Percentiles rank a stretch among this genome's conserved stretches.
phyloP scores from a whole-genome alignment of 2,888 invertebrate genomes.

The Leistus spinibarbis region DNA sequence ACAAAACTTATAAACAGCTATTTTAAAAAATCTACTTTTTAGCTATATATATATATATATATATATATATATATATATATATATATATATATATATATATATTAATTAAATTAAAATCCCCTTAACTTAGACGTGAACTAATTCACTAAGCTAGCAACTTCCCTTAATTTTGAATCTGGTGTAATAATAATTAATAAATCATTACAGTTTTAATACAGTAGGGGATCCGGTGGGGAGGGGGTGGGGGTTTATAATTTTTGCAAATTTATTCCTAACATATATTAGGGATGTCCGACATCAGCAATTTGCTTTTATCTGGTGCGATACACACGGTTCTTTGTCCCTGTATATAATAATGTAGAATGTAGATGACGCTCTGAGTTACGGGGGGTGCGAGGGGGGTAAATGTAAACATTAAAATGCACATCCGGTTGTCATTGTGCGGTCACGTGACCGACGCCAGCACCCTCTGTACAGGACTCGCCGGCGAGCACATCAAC shows the following conservation, averaged over 20 bases:
- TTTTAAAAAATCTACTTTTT: no score
- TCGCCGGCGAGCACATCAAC: not conserved
- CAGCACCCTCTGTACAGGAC: constrained; percentile 4
- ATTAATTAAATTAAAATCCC: no score
- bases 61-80: no score
- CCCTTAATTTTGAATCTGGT: no score
- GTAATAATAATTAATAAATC: not conserved
- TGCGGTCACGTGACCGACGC: constrained; percentile 23
- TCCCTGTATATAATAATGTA: not conserved
- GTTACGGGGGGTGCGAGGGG: constrained; percentile 1
- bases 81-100: no score
- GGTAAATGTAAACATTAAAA: constrained; percentile 31
- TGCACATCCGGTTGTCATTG: constrained; percentile 38
- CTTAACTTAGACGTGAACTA: no score
- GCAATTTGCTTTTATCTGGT: not conserved
- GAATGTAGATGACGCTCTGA: not conserved
- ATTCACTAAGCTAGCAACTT: no score
- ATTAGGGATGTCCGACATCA: not conserved
- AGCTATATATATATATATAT: no score
- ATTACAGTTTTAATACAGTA: not conserved
- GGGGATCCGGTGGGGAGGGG: not conserved
- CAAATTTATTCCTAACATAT: constrained; percentile 2
- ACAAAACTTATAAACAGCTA: no score
- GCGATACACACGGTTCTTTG: not conserved
- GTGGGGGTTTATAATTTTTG: not conserved